These are phyloP conservation scores for Alligator sinensis DNA, from an alignment of 2,113 vertebrate genomes.

Conservation along the genomic window DNA sequence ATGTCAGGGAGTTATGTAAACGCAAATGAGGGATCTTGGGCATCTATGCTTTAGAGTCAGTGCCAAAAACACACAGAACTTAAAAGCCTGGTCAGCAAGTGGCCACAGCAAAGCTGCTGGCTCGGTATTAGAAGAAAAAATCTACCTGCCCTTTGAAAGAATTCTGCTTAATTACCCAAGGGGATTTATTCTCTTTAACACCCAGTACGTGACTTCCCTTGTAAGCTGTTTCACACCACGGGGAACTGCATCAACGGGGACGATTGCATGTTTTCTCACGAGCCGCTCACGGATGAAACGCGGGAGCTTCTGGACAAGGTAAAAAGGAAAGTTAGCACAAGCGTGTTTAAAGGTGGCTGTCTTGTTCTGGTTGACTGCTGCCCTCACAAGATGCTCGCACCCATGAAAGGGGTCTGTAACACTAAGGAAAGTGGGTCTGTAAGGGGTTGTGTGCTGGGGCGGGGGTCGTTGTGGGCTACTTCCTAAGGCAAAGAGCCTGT, in stretches of 20 bases:
- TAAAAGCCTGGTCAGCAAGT: rapidly evolving
- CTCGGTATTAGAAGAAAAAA: background rate
- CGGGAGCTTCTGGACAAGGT: constrained; percentile 95
- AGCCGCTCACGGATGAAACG: constrained; percentile 89
- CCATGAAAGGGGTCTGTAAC: too few species aligned
- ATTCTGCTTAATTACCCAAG: background rate
- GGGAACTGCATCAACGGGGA: constrained; percentile 96
- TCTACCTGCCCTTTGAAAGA: background rate
- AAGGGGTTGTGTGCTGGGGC: too few species aligned
- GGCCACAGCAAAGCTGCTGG: background rate
- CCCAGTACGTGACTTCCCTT: constrained; percentile 90
- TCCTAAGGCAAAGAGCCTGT: too few species aligned
- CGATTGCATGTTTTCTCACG: constrained; percentile 97
- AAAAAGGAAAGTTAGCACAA: rapidly evolving
- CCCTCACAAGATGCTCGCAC: rapidly evolving
- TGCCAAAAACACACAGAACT: rapidly evolving
- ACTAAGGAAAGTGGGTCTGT: too few species aligned
- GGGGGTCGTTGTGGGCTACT: background rate
- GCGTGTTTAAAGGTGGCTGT: background rate
- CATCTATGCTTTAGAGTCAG: rapidly evolving
- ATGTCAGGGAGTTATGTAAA: background rate
- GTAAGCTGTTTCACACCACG: constrained; percentile 95
- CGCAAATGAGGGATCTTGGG: rapidly evolving
- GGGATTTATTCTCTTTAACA: constrained; percentile 79
- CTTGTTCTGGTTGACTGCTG: background rate